These are phyloP conservation scores for Parazoanthus darwini DNA, from an alignment of 92 coral and sea anemone genomes.

Conservation along the genomic window DNA sequence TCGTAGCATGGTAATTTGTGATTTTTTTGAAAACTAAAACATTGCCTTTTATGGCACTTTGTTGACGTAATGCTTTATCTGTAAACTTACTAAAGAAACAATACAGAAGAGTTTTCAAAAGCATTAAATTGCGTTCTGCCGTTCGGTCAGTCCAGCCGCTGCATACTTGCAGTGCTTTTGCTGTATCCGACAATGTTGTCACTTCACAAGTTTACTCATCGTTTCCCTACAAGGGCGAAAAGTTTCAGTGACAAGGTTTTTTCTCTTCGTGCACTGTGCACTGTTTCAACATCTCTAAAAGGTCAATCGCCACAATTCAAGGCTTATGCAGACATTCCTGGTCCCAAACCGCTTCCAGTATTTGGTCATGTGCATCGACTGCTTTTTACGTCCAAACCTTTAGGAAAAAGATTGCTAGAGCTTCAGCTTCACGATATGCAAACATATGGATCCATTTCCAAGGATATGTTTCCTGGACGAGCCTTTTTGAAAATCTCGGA, in stretches of 20 bases:
- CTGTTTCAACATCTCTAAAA: conserved; percentile 1
- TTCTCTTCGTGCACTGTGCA: neutral
- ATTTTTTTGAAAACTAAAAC: too few species aligned
- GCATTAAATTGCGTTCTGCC: too few species aligned
- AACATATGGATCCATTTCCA: conserved; percentile 56
- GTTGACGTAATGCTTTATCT: too few species aligned
- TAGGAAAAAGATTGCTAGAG: conserved; percentile 45
- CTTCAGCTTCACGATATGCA: conserved; percentile 34
- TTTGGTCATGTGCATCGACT: conserved; percentile 46
- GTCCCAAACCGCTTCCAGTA: conserved; percentile 47
- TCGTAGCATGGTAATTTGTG: too few species aligned
- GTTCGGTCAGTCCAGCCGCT: too few species aligned
- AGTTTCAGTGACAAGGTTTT: neutral
- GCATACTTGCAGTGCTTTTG: too few species aligned
- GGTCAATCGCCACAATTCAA: conserved; percentile 38
- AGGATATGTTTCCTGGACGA: conserved; percentile 22
- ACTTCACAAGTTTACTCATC: neutral
- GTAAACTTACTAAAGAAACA: too few species aligned
- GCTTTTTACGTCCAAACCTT: conserved; percentile 49
- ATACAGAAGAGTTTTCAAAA: too few species aligned
- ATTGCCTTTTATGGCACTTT: too few species aligned
- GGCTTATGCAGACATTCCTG: conserved; percentile 54
- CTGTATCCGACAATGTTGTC: neutral
- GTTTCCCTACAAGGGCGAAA: neutral
- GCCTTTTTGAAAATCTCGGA: conserved; percentile 36